Conservation (phyloP, 1,140 invertebrate genomes). For the Drosophila pallidifrons region DNA sequence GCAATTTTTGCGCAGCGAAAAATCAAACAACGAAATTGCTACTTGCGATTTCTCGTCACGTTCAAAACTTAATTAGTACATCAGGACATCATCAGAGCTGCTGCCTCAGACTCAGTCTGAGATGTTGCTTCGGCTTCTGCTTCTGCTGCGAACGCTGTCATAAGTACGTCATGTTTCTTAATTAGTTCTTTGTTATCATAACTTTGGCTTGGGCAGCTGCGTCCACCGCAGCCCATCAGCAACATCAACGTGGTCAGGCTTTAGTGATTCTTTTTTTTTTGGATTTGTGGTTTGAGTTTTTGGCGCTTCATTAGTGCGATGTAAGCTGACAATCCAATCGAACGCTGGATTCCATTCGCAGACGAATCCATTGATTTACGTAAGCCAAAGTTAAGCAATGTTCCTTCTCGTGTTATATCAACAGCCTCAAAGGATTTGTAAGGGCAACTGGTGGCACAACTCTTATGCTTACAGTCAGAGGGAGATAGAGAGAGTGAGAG, state of each 20-base stretch:
- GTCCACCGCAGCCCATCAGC: constrained; percentile 21
- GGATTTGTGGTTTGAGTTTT: constrained; percentile 1
- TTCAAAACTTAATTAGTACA: constrained; percentile 83
- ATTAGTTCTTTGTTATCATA: constrained; percentile 83
- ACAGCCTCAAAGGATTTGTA: constrained; percentile 19
- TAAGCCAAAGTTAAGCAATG: constrained; percentile 20
- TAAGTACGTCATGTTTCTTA: constrained; percentile 82
- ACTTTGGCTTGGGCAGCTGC: constrained; percentile 54
- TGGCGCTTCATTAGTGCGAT: constrained; percentile 61
- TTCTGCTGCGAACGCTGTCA: constrained; percentile 50
- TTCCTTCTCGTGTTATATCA: constrained; percentile 16
- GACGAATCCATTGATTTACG: constrained; percentile 25
- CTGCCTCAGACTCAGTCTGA: constrained; percentile 13
- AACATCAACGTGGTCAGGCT: not conserved
- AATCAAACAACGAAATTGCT: constrained; percentile 82
- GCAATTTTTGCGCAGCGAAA: constrained; percentile 61
- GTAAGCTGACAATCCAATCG: constrained; percentile 13
- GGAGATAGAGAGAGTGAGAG: not conserved
- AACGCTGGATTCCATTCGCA: constrained; percentile 8
- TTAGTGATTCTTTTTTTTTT: constrained; percentile 1
- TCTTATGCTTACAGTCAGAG: not conserved
- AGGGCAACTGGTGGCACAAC: constrained; percentile 29
- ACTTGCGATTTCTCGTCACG: constrained; percentile 82
- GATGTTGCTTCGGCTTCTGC: constrained; percentile 1
- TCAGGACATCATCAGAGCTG: constrained; percentile 71